phyloP scores from a whole-genome alignment of 1,140 invertebrate species.

The Harlomillsia oculata region DNA sequence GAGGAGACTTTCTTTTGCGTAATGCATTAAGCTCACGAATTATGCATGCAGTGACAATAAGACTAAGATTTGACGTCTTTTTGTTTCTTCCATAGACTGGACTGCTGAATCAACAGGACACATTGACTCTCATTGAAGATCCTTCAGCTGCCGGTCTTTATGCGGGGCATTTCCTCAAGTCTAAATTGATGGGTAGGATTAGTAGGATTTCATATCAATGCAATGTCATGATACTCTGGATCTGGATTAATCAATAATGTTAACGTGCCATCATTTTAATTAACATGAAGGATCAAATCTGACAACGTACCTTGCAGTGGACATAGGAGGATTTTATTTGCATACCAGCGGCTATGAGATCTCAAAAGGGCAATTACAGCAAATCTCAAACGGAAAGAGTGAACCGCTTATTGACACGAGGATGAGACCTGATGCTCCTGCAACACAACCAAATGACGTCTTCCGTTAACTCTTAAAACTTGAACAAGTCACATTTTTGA shows the following conservation, averaged over 20 bases:
- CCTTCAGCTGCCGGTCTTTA: conserved; percentile 25
- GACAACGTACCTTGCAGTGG: conserved; percentile 11
- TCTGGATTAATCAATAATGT: no score
- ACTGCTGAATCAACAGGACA: conserved; percentile 19
- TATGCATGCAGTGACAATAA: no score
- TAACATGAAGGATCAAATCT: no score
- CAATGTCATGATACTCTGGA: no score
- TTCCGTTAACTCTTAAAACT: no score
- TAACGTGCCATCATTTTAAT: neutral
- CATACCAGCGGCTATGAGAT: conserved; percentile 16
- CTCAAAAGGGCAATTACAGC: no score
- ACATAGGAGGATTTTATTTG: conserved; percentile 20
- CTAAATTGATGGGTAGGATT: conserved; percentile 7
- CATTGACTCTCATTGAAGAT: conserved; percentile 31
- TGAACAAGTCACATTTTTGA: no score
- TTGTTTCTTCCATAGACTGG: conserved; percentile 24
- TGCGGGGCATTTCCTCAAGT: conserved; percentile 18
- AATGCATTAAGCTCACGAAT: no score
- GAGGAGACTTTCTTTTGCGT: no score
- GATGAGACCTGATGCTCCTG: conserved; percentile 10
- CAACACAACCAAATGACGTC: neutral
- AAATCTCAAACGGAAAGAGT: no score
- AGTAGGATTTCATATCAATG: no score
- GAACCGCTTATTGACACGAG: conserved; percentile 20
- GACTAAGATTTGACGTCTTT: no score